Percentiles rank a stretch among this genome's conserved stretches.
Evolutionary conservation across 2,888 invertebrate genomes (phyloP).

Genomic region (Labia minor): DNA sequence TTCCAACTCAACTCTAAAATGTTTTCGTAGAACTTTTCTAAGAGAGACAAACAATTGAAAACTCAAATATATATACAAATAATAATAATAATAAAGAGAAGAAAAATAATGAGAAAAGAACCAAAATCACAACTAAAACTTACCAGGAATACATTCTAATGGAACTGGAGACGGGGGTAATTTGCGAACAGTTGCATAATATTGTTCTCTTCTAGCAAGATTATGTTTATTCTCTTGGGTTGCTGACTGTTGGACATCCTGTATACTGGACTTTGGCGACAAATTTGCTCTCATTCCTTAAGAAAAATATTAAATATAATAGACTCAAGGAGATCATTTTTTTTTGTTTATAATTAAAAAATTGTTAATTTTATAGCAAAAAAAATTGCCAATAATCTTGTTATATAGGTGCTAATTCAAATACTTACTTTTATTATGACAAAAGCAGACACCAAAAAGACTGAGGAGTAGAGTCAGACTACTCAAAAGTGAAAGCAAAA

Average conservation of each 20-base stretch:
- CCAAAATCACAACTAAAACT: too few species aligned
- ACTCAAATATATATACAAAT: too few species aligned
- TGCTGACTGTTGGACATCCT: conserved; percentile 24
- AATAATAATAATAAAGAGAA: too few species aligned
- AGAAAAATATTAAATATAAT: background rate
- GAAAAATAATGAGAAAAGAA: too few species aligned
- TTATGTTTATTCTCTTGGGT: conserved; percentile 26
- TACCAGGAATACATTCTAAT: conserved; percentile 27
- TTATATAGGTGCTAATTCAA: background rate
- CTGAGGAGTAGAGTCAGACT: conserved; percentile 28
- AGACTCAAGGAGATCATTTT: background rate
- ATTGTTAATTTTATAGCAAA: too few species aligned
- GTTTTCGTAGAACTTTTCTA: too few species aligned
- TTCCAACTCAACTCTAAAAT: too few species aligned
- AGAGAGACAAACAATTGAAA: too few species aligned
- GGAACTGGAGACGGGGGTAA: conserved; percentile 27
- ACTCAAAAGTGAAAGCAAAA: conserved; percentile 28
- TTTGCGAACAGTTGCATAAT: conserved; percentile 27
- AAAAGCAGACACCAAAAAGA: conserved; percentile 28
- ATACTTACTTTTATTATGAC: conserved; percentile 29
- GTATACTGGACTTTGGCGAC: conserved; percentile 22
- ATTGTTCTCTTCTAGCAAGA: conserved; percentile 25
- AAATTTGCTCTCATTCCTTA: conserved; percentile 18
- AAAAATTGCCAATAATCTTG: too few species aligned
- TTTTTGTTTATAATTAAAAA: background rate